Evolutionary conservation across 2,113 vertebrate species (phyloP), one percentile per base, ranked within the genome.

Genomic region (Aegotheles bennettii): DNA sequence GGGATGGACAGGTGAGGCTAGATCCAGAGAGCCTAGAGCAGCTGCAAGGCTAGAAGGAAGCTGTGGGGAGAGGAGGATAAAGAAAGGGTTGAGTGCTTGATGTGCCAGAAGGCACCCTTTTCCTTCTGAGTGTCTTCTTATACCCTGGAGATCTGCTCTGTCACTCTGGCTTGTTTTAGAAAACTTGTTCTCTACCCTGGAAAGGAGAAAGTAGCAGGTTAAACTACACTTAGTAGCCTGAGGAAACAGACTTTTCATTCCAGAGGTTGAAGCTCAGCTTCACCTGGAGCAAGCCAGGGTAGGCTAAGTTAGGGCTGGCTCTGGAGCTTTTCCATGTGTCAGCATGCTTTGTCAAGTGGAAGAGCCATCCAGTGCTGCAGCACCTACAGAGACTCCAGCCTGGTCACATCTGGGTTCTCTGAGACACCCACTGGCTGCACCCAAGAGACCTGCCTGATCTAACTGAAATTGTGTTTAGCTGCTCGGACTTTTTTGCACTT

Each of bases 271-370:
- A 50, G 42, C 31, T 36, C 56, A 59, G 50, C n/a, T 84, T 40
- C 28, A 68, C 9, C 25, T 51, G 57, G 28, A 71, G 21, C 31
- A 70, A 73, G 29, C 10, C 23, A 45, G 21, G 64, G 20, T 45
- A 29, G 20, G 13, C 40, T 63, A 61, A 51, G 21, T 19, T 1
- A 53, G 31, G 15, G 10, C 1, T 76, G 67, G n/a, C 21, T 47
- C 26, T 42, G 54, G 15, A 73, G 18, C 13, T 87, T 61, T 82
- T 38, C 73, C 43, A 23, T 0, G 2, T 0, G 0, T 45, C 33
- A 8, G 7, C 29, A 16, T 29, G n/a, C 31, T 43, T 68, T 47
- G 16, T 47, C 40, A 47, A 29, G 16, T 2, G 2, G 26, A 84
- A 53, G 43, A 73, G 24, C 12, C 5, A 0, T 14, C 24, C 45